Conservation (phyloP, 2,888 invertebrate species). For the Rhingia campestris region DNA sequence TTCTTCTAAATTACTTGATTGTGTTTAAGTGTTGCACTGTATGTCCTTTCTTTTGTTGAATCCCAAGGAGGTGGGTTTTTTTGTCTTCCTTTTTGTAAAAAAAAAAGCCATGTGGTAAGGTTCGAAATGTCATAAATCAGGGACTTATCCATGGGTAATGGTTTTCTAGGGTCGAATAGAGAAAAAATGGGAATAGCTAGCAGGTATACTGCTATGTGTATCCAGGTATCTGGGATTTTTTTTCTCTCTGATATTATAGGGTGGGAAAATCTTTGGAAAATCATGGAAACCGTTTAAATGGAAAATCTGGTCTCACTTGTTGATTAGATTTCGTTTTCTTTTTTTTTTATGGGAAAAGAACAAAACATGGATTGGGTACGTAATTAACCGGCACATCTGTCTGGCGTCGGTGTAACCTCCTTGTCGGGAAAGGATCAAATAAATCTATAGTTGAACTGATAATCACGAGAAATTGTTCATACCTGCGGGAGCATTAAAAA, state of each 20-base stretch:
- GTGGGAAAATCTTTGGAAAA: slow-evolving; percentile 49
- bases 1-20: slow-evolving; percentile 74
- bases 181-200: slow-evolving; percentile 20
- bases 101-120: slow-evolving; percentile 46
- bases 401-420: background rate
- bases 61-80: slow-evolving; percentile 18
- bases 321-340: slow-evolving; percentile 33
- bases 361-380: slow-evolving; percentile 23
- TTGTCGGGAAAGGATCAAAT: background rate
- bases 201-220: slow-evolving; percentile 26
- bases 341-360: slow-evolving; percentile 20
- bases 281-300: slow-evolving; percentile 40
- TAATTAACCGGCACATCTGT: slow-evolving; percentile 43
- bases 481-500: no score
- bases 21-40: slow-evolving; percentile 70
- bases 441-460: background rate
- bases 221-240: slow-evolving; percentile 50
- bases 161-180: slow-evolving; percentile 62
- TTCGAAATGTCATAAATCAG: slow-evolving; percentile 72
- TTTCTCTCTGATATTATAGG: slow-evolving; percentile 19
- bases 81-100: background rate
- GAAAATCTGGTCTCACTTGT: slow-evolving; percentile 59
- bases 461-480: background rate
- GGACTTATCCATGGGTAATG: slow-evolving; percentile 68
- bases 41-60: slow-evolving; percentile 71